A percentile compares a stretch with the other conserved stretches of the same genome.
These are phyloP conservation scores for Halyomorpha halys DNA, from an alignment of 1,140 invertebrate genomes.

Conservation along the genomic window DNA sequence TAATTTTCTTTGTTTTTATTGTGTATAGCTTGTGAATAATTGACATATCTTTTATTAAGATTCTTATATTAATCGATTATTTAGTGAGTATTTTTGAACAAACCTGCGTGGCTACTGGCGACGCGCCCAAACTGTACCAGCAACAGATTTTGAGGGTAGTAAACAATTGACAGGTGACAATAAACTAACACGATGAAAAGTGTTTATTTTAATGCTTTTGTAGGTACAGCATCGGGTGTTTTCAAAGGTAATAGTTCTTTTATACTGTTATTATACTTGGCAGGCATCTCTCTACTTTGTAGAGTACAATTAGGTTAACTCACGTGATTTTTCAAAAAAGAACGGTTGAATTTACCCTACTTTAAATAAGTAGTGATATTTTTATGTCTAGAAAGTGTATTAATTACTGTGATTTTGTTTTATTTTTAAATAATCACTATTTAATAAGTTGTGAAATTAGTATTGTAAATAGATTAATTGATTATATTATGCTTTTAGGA, in stretches of 20 bases:
- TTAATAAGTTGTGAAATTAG: no score
- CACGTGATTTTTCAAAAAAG: neutral
- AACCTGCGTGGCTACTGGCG: conserved; percentile 11
- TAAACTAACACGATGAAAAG: conserved; percentile 17
- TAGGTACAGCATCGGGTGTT: conserved; percentile 37
- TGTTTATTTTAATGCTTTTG: conserved; percentile 35
- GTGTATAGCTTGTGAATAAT: no score
- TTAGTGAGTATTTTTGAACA: no score
- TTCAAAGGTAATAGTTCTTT: conserved; percentile 37
- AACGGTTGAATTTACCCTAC: no score
- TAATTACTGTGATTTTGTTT: no score
- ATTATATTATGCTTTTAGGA: conserved; percentile 33
- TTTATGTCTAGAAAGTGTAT: no score
- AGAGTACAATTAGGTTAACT: neutral
- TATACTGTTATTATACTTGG: neutral
- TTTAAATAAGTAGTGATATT: no score
- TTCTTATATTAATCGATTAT: no score
- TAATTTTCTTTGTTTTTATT: no score
- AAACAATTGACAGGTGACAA: conserved; percentile 6
- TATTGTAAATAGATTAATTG: neutral
- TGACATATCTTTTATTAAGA: no score
- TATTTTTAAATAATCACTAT: no score
- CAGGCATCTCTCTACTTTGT: neutral
- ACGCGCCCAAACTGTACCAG: conserved; percentile 6
- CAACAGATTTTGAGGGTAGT: conserved; percentile 9